Evolutionary conservation across 2,113 vertebrate species (phyloP).

Genomic region (Lagopus leucura): DNA sequence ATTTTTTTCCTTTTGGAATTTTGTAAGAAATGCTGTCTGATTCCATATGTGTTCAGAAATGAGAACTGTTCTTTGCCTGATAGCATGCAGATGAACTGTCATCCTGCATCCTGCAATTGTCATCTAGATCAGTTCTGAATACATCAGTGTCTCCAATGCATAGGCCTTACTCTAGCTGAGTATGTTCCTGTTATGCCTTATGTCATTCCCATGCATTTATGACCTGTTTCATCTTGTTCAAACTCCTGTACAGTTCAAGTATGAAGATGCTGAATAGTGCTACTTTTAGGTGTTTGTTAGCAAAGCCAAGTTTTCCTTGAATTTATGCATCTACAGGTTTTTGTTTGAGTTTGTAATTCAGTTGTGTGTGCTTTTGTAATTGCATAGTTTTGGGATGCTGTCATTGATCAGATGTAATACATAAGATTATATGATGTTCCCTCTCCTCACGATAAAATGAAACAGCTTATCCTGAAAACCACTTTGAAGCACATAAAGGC

Average conservation of each 20-base stretch:
- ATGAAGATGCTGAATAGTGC: neutral
- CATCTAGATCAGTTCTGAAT: neutral
- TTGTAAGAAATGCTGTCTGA: conserved; percentile 3
- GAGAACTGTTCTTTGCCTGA: neutral
- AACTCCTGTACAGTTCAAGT: neutral
- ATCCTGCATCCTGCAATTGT: neutral
- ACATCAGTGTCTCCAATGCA: neutral
- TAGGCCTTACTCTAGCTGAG: neutral
- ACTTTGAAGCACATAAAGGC: neutral
- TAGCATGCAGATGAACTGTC: neutral
- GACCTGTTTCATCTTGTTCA: neutral
- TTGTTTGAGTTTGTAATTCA: neutral
- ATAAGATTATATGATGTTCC: neutral
- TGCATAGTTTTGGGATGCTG: neutral
- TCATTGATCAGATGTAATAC: neutral
- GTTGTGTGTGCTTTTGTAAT: neutral
- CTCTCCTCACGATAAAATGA: neutral
- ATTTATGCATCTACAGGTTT: neutral
- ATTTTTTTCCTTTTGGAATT: neutral
- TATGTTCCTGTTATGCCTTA: neutral
- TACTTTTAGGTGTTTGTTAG: neutral
- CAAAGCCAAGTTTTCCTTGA: neutral
- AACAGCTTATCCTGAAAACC: neutral
- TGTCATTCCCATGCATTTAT: neutral
- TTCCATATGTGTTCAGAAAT: neutral